Percentiles rank a stretch among this genome's conserved stretches.
phyloP scores from a whole-genome alignment of 2,888 invertebrate species.

The Myathropa florea region DNA sequence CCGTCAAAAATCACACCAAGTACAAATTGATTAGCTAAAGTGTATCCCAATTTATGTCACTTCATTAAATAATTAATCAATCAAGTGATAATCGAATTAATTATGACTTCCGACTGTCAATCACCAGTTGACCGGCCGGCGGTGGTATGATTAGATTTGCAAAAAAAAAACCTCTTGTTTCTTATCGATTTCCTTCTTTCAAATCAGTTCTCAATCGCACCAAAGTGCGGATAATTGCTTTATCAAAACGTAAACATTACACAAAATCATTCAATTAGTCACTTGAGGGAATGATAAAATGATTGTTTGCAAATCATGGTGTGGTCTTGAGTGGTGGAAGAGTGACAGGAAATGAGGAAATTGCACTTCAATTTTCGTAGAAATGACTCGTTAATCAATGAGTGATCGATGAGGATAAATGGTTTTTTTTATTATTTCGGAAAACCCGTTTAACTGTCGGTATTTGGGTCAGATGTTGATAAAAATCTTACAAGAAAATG shows the following conservation, averaged over 20 bases:
- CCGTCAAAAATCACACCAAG: neutral
- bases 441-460: no score
- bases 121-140: neutral
- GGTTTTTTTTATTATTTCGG: no score
- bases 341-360: neutral
- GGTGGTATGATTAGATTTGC: neutral
- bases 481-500: no score
- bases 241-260: neutral
- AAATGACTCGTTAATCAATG: neutral
- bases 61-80: neutral
- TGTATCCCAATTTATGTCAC: neutral
- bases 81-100: neutral
- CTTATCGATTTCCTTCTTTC: neutral
- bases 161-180: neutral
- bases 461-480: no score
- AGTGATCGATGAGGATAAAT: no score
- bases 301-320: neutral
- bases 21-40: neutral
- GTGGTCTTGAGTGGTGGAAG: neutral
- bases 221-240: neutral
- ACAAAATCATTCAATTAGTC: neutral
- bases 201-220: neutral
- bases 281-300: neutral
- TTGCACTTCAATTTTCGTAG: neutral
- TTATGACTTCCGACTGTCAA: conserved; percentile 1